These are phyloP conservation scores for Gisinianus flammeolus DNA, from an alignment of 2,888 invertebrate species.

Conservation along the genomic window DNA sequence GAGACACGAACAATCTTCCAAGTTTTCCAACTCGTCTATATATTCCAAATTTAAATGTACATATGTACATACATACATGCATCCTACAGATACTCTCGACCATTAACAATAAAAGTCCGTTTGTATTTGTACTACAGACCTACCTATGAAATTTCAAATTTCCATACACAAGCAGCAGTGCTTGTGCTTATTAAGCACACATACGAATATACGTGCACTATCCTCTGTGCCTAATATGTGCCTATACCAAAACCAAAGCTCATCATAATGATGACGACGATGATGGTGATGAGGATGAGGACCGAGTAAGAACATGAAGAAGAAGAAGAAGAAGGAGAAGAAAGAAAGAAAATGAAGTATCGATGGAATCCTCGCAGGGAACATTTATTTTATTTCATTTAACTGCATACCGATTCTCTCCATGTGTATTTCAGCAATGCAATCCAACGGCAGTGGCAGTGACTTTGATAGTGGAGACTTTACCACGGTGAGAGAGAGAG, in stretches of 20 bases:
- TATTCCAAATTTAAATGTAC: too few species aligned
- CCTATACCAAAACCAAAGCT: too few species aligned
- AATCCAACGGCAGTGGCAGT: too few species aligned
- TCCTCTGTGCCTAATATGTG: too few species aligned
- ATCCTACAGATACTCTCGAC: too few species aligned
- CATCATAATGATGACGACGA: neutral
- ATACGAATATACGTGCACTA: too few species aligned
- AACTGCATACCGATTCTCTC: neutral
- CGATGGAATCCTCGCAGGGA: neutral
- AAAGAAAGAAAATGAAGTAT: constrained; percentile 9
- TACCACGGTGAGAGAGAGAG: too few species aligned
- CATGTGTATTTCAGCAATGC: too few species aligned
- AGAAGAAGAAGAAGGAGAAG: neutral
- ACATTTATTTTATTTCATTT: constrained; percentile 18
- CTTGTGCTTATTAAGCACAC: neutral
- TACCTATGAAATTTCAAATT: neutral
- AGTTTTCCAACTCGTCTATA: too few species aligned
- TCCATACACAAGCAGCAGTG: neutral
- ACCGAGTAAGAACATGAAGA: neutral
- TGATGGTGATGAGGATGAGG: neutral
- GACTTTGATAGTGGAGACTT: too few species aligned
- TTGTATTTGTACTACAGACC: neutral
- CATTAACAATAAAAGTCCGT: neutral
- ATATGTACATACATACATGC: too few species aligned
- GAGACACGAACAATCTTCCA: too few species aligned